Evolutionary conservation across 1,140 invertebrate genomes (phyloP).

Genomic region (Aphelinus certus): DNA sequence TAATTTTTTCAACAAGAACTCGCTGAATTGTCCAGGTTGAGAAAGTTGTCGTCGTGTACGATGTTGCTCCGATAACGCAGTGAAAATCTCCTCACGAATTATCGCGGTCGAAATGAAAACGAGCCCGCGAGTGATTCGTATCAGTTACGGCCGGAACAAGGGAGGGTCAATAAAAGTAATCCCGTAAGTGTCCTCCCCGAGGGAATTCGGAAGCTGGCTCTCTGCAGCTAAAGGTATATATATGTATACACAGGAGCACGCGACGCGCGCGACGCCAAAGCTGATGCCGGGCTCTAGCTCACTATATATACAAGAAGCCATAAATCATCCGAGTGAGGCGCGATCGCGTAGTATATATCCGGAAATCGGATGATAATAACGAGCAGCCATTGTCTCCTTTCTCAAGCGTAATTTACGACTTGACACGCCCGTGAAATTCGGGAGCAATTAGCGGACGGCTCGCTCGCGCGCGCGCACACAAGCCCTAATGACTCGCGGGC

Average conservation of each 20-base stretch:
- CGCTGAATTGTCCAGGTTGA: too few relatives aligned
- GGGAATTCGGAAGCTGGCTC: conserved; percentile 31
- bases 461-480: conserved; percentile 32
- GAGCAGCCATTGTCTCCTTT: conserved; percentile 28
- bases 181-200: neutral
- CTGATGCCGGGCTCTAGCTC: too few relatives aligned
- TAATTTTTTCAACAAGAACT: too few relatives aligned
- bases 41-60: too few relatives aligned
- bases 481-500: conserved; percentile 20
- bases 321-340: neutral
- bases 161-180: too few relatives aligned
- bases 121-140: too few relatives aligned
- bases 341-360: conserved; percentile 12
- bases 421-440: conserved; percentile 30
- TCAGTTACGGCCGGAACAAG: too few relatives aligned
- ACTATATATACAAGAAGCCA: neutral
- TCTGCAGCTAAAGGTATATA: conserved; percentile 22
- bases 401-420: conserved; percentile 17
- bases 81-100: too few relatives aligned
- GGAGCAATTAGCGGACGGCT: conserved; percentile 45
- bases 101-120: too few relatives aligned
- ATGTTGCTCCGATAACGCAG: too few relatives aligned
- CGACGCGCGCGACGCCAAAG: neutral
- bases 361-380: conserved; percentile 38
- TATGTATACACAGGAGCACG: too few relatives aligned